Evolutionary conservation across 1,140 invertebrate genomes (phyloP), one percentile per base, ranked within the genome.

Genomic region (Panagrolaimus sp.): DNA sequence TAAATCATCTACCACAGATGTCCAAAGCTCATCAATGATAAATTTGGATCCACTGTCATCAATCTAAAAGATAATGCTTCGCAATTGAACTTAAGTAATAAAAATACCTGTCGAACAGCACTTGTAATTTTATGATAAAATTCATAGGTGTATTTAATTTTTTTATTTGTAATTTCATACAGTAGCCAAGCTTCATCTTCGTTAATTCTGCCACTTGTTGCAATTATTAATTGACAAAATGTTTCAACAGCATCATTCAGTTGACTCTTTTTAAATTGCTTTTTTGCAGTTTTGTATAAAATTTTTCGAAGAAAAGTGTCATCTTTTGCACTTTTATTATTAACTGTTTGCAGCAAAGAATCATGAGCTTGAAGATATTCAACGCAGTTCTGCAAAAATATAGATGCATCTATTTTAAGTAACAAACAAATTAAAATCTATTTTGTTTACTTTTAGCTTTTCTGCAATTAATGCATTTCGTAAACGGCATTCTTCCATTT

Each of bases 191-290:
- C 65, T 63, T 75, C 73, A 14, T 68, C 52, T 17, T 44, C 64
- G 14, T 24, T 44, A 43, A 75, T 44, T 44, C 43, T 45, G 12
- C 73, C 73, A 21, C 64, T 68, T 6, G 73, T 75, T 32, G 73
- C 73, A 43, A 75, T 67, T 26, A 75, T 62, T 14, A 75, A 28
- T 69, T 75, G 73, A 17, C 68, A 75, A 62, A 75, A 75, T 17
- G 73, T 75, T 38, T 75, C 73, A 1, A 75, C 21, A 17, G 73
- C 73, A 45, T 75, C 71, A 28, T 71, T 68, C 43, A 75, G 48
- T 55, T 67, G 73, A 47, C 65, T 66, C 45, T 75, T 75, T 28
- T 65, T 67, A 43, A 55, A 70, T 38, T 75, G 73, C 5, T 47
- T 26, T 24, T 69, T 63, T 28, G 73, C 73, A 8, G 73, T 68